phyloP scores from a whole-genome alignment of 2,113 vertebrate species.

The Hippopotamus amphibius region DNA sequence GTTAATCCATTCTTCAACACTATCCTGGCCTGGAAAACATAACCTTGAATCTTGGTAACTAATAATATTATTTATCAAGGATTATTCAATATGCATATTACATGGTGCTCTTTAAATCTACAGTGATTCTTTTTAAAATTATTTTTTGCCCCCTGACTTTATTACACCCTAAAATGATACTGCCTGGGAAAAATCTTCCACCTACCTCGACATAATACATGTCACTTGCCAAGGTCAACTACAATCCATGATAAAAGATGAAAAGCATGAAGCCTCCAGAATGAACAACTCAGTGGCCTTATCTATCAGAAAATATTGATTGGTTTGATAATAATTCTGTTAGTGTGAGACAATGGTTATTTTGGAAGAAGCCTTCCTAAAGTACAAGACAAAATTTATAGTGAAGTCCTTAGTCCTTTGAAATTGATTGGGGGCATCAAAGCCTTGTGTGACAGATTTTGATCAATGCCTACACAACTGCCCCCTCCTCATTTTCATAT shows the following conservation, averaged over 20 bases:
- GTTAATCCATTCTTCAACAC: not conserved
- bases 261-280: not conserved
- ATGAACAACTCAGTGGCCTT: not conserved
- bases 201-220: not conserved
- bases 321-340: not conserved
- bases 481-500: not conserved
- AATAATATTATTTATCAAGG: not conserved
- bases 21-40: not conserved
- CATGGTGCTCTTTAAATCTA: not conserved
- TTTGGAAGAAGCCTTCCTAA: not conserved
- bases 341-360: not conserved
- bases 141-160: not conserved
- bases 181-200: not conserved
- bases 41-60: not conserved
- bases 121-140: not conserved
- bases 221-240: not conserved
- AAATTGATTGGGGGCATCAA: not conserved
- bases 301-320: slow-evolving; percentile 32
- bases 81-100: not conserved
- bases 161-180: not conserved
- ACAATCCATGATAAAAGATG: not conserved
- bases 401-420: not conserved
- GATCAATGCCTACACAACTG: not conserved
- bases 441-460: not conserved
- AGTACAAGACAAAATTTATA: not conserved